Base-by-base conservation (phyloP, 2,797 vertebrate genomes). In the Chloroceryle amazona region DNA sequence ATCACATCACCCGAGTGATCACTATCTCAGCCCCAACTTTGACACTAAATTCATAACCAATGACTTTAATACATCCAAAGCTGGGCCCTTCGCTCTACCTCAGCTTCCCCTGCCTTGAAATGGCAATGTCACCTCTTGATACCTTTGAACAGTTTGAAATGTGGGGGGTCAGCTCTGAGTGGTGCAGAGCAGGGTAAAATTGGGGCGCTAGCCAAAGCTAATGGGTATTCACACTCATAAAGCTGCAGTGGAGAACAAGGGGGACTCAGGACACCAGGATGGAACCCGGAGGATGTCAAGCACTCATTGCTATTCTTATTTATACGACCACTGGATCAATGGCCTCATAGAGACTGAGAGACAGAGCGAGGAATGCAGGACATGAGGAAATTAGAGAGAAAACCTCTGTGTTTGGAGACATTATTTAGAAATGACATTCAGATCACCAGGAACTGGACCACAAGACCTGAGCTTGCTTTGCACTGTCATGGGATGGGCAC, bases 1-100 rank as follows among this genome's bases (percentile, higher is more conserved):
- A n/a, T 31, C 7, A 0, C 6, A 4, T 23, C 60, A 35, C 54
- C 13, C 0, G 0, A 3, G 3, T n/a, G 54, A 42, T 79, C n/a
- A 62, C 31, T 29, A 11, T 44, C 89, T 54, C 25, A 13, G 10
- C 39, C 13, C 23, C 39, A 39, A 10, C 35, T 51, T 23, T 71
- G 33, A 13, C 33, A 20, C 47, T 22, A 12, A 51, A 25, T 37
- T 42, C 1, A 17, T 6, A 33, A 31, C 11, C 2, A 0, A 35
- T 44, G 6, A 28, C 68, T 71, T 66, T 9, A 33, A 62, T 23
- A 17, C 9, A 13, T 49, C 42, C 21, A 33, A 25, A 72, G 35
- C 20, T 44, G 12, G 10, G 26, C 74, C 41, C 10, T 88, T 55
- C n/a, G 21, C 44, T 8, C 14, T 35, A 7, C 84, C 84, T 91